These are phyloP conservation scores for Dermochelys coriacea DNA, from an alignment of 2,797 vertebrate genomes.

Conservation along the genomic window DNA sequence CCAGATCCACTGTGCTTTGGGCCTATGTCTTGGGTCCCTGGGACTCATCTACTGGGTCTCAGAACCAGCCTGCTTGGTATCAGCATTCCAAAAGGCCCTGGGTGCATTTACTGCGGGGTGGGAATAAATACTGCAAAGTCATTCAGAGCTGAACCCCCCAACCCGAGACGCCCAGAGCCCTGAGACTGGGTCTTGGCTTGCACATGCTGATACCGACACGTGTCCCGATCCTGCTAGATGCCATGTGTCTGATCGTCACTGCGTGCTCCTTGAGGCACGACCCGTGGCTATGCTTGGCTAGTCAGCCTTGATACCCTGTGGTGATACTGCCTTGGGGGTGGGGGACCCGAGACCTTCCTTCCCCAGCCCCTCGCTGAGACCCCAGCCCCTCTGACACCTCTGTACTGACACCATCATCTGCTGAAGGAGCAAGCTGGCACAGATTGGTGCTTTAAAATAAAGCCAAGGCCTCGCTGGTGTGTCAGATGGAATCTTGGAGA, in stretches of 20 bases:
- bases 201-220: neutral
- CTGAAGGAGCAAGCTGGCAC: neutral
- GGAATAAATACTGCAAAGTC: neutral
- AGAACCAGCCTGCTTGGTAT: neutral
- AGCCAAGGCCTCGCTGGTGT: neutral
- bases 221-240: neutral
- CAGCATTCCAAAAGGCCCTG: neutral
- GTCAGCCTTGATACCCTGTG: neutral
- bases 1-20: too few relatives aligned
- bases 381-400: conserved; percentile 9
- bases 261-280: neutral
- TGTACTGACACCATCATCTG: conserved; percentile 31
- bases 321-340: neutral
- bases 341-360: neutral
- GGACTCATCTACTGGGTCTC: too few relatives aligned
- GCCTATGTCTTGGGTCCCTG: neutral
- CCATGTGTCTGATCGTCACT: neutral
- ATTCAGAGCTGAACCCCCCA: neutral
- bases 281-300: neutral
- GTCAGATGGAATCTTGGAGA: neutral
- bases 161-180: too few relatives aligned
- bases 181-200: neutral
- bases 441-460: neutral
- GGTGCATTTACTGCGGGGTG: neutral
- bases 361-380: neutral